Evolutionary conservation across 2,888 invertebrate genomes (phyloP).

Genomic region (Trissonchulus latispiculum): DNA sequence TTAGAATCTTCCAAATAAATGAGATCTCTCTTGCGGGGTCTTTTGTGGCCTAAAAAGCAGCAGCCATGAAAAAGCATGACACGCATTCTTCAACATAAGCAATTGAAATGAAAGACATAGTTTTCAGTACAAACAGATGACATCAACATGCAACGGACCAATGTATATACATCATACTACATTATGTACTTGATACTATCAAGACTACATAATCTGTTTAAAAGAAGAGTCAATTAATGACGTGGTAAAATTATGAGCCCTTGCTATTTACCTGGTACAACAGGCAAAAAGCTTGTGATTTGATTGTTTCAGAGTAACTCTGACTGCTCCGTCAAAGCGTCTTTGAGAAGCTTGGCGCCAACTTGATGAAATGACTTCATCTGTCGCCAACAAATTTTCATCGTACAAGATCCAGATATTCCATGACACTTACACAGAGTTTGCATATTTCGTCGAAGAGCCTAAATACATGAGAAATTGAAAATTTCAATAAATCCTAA

Average conservation of each 20-base stretch:
- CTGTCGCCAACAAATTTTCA: slow-evolving; percentile 78
- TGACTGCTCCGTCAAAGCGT: slow-evolving; percentile 74
- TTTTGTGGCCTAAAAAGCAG: slow-evolving; percentile 57
- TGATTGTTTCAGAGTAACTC: slow-evolving; percentile 54
- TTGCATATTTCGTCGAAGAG: slow-evolving; percentile 61
- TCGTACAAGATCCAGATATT: slow-evolving; percentile 81
- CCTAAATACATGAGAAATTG: slow-evolving; percentile 37
- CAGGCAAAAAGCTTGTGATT: slow-evolving; percentile 33
- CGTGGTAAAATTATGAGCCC: too few relatives aligned
- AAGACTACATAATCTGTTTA: too few relatives aligned
- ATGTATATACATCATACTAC: too few relatives aligned
- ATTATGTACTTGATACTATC: too few relatives aligned
- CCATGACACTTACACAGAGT: slow-evolving; percentile 85
- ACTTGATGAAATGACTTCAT: slow-evolving; percentile 65
- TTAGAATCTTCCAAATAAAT: slow-evolving; percentile 81
- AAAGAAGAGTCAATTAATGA: too few relatives aligned
- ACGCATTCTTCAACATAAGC: too few relatives aligned
- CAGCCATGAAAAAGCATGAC: too few relatives aligned
- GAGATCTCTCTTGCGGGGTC: slow-evolving; percentile 67
- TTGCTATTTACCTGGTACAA: too few relatives aligned
- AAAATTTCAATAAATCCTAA: too few relatives aligned
- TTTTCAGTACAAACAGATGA: too few relatives aligned
- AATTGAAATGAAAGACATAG: too few relatives aligned
- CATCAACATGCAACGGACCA: too few relatives aligned
- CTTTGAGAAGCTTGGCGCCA: slow-evolving; percentile 65